Conservation (phyloP, 2,888 invertebrate species). For the Oscheius onirici region DNA sequence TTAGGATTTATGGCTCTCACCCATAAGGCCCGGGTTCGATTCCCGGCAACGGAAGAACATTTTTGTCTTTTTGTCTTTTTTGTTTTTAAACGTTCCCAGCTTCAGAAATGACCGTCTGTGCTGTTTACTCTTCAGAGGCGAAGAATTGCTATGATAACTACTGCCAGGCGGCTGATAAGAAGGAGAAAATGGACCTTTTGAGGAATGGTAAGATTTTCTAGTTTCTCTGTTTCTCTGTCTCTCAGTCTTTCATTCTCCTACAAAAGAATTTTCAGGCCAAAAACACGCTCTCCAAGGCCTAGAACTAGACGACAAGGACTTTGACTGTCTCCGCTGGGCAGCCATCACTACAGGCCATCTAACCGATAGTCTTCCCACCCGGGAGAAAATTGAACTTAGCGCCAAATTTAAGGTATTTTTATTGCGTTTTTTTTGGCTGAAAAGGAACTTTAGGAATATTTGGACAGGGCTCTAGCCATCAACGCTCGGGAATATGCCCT, state of each 20-base stretch:
- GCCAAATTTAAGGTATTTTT: slow-evolving; percentile 59
- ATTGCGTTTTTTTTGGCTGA: neutral
- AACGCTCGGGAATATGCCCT: slow-evolving; percentile 53
- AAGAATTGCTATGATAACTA: no score
- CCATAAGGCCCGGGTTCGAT: slow-evolving; percentile 57
- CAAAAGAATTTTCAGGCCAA: slow-evolving; percentile 48
- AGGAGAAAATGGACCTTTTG: no score
- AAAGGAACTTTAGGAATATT: slow-evolving; percentile 48
- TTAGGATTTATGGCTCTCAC: slow-evolving; percentile 59
- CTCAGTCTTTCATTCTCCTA: no score
- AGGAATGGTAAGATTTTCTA: no score
- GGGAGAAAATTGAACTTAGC: slow-evolving; percentile 68
- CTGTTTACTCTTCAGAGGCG: no score
- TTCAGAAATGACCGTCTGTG: no score
- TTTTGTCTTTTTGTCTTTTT: neutral
- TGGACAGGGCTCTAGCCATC: slow-evolving; percentile 61
- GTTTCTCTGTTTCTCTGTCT: no score
- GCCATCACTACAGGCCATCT: slow-evolving; percentile 62
- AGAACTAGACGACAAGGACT: slow-evolving; percentile 51
- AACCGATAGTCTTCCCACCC: slow-evolving; percentile 63
- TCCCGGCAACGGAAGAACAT: slow-evolving; percentile 50
- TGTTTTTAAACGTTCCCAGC: no score
- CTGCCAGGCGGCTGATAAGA: no score
- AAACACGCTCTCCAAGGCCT: slow-evolving; percentile 58
- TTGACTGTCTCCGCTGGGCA: slow-evolving; percentile 62